Conservation (phyloP, 2,113 vertebrate species). For the Paracanthobrama guichenoti region DNA sequence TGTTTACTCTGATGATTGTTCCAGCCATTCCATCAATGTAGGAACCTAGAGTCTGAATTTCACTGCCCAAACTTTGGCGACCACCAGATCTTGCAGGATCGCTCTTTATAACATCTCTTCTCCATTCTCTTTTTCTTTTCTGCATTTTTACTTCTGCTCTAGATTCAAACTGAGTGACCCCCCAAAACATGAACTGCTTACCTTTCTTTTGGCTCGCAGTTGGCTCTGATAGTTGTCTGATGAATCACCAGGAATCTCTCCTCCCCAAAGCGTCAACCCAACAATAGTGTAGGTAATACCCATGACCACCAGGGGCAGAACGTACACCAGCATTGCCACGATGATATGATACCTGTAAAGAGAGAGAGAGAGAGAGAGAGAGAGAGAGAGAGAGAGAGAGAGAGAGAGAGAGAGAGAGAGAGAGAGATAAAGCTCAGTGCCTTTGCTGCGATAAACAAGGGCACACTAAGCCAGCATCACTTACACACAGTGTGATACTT, state of each 20-base stretch:
- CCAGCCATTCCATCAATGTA: background rate
- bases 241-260: constrained; percentile 93
- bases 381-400: background rate
- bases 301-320: constrained; percentile 92
- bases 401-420: too few relatives aligned
- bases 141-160: background rate
- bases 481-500: background rate
- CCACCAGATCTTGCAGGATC: background rate
- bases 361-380: constrained; percentile 16
- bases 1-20: background rate
- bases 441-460: background rate
- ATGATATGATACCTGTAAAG: constrained; percentile 87
- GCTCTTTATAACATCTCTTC: background rate
- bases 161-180: background rate
- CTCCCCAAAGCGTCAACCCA: constrained; percentile 94
- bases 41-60: background rate
- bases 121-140: background rate
- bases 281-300: constrained; percentile 95
- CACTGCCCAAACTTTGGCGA: background rate
- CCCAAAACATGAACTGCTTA: constrained; percentile 62
- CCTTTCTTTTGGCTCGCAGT: constrained; percentile 95
- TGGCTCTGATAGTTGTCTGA: constrained; percentile 94
- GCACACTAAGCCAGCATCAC: background rate
- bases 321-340: constrained; percentile 88
- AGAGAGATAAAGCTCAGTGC: too few relatives aligned